phyloP scores from a whole-genome alignment of 2,113 vertebrate species.

The Lophius piscatorius region DNA sequence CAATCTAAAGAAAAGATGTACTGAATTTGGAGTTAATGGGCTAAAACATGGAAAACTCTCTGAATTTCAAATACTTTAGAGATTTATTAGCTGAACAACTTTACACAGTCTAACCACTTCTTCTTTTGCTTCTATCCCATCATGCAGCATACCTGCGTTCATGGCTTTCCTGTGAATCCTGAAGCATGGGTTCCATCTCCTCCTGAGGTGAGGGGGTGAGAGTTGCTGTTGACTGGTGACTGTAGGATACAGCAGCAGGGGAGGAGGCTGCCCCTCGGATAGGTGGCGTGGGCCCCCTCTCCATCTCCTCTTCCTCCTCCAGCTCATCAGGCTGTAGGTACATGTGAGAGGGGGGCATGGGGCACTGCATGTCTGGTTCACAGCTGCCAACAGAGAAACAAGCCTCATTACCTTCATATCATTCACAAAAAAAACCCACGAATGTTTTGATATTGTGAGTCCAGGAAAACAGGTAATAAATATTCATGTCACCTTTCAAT shows the following conservation, averaged over 20 bases:
- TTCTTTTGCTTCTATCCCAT: background rate
- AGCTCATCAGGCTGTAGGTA: constrained; percentile 96
- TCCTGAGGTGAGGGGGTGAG: constrained; percentile 97
- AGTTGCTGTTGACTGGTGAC: constrained; percentile 97
- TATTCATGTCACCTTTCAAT: constrained; percentile 64
- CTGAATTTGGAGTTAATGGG: constrained; percentile 38
- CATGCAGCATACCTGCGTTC: constrained; percentile 86
- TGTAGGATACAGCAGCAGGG: constrained; percentile 96
- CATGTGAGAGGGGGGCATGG: constrained; percentile 93
- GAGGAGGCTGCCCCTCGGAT: constrained; percentile 94
- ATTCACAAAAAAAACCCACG: constrained; percentile 47
- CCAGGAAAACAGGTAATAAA: constrained; percentile 53
- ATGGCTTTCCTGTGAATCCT: constrained; percentile 86
- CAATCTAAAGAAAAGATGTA: constrained; percentile 27
- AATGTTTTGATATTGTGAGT: constrained; percentile 29
- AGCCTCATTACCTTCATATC: constrained; percentile 59
- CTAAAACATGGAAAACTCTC: constrained; percentile 27
- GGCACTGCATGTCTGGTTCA: constrained; percentile 91
- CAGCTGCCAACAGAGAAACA: constrained; percentile 81
- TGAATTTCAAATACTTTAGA: constrained; percentile 19
- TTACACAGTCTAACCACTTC: too few relatives aligned
- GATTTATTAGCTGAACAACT: too few relatives aligned
- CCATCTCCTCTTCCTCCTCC: constrained; percentile 88
- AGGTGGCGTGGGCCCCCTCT: constrained; percentile 94
- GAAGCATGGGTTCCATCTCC: constrained; percentile 95